Evolutionary conservation across 2,888 invertebrate species (phyloP), one percentile per base, ranked within the genome.

Genomic region (Pachydiplax longipennis): DNA sequence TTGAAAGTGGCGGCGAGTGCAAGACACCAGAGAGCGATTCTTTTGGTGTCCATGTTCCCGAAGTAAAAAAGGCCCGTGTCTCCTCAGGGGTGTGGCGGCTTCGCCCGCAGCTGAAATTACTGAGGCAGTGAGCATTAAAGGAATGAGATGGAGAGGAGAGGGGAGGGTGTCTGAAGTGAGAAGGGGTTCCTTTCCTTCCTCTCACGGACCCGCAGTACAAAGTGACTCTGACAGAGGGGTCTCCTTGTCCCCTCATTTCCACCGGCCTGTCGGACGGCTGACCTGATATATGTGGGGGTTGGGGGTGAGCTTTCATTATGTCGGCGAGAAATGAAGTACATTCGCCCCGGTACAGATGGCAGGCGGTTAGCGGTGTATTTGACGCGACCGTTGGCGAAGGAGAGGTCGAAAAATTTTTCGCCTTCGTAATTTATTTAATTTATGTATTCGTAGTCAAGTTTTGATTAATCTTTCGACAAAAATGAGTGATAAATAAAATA

Each of bases 231-330:
- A 31, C 73, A 73, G 73, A 73, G 25, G 73, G 73, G 31, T 73
- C 25, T 12, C n/a, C 65, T n/a, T 65, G 65, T 65, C n/a, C 65
- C 65, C 65, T 65, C 65, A 65, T 65, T 65, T 65, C 73, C 73
- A 73, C 73, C 37, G 37, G 37, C 6, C 22, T 35, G 37, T 53
- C 22, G 18, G 83, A 35, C n/a, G 87, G 58, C 73, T 31, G 73
- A 31, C 61, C 61, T 87, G 61, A 4, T 13, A 61, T 58, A 87
- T 87, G 61, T 25, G 31, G 31, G 73, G 31, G 73, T 53, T 53
- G 61, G 83, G 83, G 12, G 87, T n/a, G 87, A 31, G 87, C 35
- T 82, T 82, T 48, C 48, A 65, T 65, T 65, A 65, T 65, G 65
- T 18, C 18, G 61, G 37, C 37, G 37, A 8, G 44, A 44, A 44